These are phyloP conservation scores for Hypolimnas misippus DNA, from an alignment of 2,888 invertebrate genomes.

Conservation along the genomic window DNA sequence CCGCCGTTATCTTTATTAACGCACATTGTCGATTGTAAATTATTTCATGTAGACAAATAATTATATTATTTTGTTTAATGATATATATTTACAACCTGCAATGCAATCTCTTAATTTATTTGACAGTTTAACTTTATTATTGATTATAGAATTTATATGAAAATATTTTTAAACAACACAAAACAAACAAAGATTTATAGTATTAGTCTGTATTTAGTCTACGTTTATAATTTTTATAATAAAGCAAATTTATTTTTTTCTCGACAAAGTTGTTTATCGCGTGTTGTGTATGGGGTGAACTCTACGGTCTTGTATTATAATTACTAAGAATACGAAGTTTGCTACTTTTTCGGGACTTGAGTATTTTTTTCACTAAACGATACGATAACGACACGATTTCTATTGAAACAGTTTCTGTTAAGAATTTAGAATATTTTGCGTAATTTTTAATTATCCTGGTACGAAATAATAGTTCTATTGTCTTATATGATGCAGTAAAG, in stretches of 20 bases:
- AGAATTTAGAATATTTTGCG: too few relatives aligned
- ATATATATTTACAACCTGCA: too few relatives aligned
- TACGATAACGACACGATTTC: slow-evolving; percentile 46
- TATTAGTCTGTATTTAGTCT: neutral
- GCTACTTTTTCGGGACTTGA: slow-evolving; percentile 73
- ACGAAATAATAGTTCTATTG: too few relatives aligned
- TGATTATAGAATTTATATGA: neutral
- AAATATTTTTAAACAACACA: neutral
- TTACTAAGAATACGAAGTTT: slow-evolving; percentile 71
- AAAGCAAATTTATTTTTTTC: too few relatives aligned
- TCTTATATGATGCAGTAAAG: too few relatives aligned
- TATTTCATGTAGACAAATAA: neutral
- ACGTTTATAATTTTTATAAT: too few relatives aligned
- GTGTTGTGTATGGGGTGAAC: slow-evolving; percentile 64
- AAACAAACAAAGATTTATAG: neutral
- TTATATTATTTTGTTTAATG: neutral
- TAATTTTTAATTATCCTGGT: too few relatives aligned
- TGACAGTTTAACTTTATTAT: too few relatives aligned
- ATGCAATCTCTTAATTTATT: too few relatives aligned
- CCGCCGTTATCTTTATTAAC: neutral
- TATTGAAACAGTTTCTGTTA: too few relatives aligned
- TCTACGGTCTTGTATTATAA: slow-evolving; percentile 76
- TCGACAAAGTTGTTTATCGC: slow-evolving; percentile 63
- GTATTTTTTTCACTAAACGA: slow-evolving; percentile 53
- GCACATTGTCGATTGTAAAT: neutral